Conservation (phyloP, 2,888 invertebrate genomes). For the Blastobasis lacticolella region DNA sequence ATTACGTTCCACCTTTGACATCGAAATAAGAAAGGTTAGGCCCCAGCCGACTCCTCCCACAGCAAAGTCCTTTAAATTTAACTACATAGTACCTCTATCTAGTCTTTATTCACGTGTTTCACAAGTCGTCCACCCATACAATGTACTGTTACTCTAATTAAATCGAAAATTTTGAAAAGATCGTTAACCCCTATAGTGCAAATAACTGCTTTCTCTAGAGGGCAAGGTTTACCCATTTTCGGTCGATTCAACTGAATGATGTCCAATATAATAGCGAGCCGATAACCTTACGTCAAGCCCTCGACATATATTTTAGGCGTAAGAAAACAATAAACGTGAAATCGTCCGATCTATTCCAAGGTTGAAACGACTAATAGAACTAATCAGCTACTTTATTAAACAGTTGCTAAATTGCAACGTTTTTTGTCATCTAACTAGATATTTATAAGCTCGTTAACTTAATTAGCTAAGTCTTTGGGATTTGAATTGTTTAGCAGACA, state of each 20-base stretch:
- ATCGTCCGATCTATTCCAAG: conserved; percentile 61
- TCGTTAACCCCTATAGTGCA: background rate
- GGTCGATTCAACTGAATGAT: conserved; percentile 23
- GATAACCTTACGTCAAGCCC: conserved; percentile 63
- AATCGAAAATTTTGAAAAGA: no score
- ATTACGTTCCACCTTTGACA: no score
- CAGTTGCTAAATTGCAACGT: conserved; percentile 31
- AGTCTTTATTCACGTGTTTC: no score
- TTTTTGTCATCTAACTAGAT: conserved; percentile 19
- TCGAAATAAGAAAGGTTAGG: no score
- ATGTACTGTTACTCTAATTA: no score
- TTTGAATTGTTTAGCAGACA: conserved; percentile 1
- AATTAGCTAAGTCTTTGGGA: conserved; percentile 16
- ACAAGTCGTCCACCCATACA: no score
- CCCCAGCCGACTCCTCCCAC: no score
- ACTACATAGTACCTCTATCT: no score
- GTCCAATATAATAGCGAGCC: conserved; percentile 6
- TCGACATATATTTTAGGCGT: conserved; percentile 68
- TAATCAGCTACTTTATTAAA: conserved; percentile 42
- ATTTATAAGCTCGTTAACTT: conserved; percentile 22
- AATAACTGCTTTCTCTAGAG: conserved; percentile 3
- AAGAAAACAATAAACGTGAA: conserved; percentile 69
- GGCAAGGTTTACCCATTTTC: conserved; percentile 7
- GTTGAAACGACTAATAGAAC: conserved; percentile 49
- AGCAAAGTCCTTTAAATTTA: no score